Base-by-base conservation (phyloP, 2,888 invertebrate genomes). In the Brenthis ino region DNA sequence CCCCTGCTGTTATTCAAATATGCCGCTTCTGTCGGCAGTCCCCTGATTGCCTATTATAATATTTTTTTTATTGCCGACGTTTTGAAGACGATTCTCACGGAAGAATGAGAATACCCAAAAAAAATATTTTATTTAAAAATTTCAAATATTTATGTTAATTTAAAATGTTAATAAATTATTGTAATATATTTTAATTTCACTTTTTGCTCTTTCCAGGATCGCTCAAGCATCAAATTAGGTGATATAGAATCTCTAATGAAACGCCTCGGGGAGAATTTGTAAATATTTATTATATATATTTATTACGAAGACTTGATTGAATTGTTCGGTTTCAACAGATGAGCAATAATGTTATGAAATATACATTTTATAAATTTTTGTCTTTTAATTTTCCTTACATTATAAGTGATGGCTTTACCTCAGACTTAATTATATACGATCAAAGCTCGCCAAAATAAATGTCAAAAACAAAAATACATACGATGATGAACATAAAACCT, bases 131-230 rank as follows among this genome's bases (percentile, higher is more conserved):
- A 20, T 20, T 20, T 20, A 20, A 20, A 1, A 20, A 20, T 20
- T 20, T 20, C 20, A 20, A 20, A 1, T 20, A 20, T 20, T 20
- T 1, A 20, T 20, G 20, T 20, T 20, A 20, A 20, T 20, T 20
- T 20, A 20, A 20, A 20, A 20, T 1, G 20, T 20, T 20, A 37
- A 6, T 37, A 6, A 6, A 37, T 6, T 6, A 13, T 58, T 47
- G 48, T n/a, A 20, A 55, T 55, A 47, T 8, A 56, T 11, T 50
- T 13, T 43, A 37, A 37, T 37, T 6, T 6, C 5, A 48, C 4
- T n/a, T 28, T 56, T 12, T 51, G 57, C n/a, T 58, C 33, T 16
- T 72, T 72, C 6, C 73, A 75, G 72, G 60, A 74, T 74, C 16
- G 60, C 69, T 13, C 68, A 69, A 69, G 66, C 71, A 16, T 48